Percentiles rank a stretch among this genome's conserved stretches.
Evolutionary conservation across 2,797 vertebrate genomes (phyloP).

Genomic region (Clarias pachynema): DNA sequence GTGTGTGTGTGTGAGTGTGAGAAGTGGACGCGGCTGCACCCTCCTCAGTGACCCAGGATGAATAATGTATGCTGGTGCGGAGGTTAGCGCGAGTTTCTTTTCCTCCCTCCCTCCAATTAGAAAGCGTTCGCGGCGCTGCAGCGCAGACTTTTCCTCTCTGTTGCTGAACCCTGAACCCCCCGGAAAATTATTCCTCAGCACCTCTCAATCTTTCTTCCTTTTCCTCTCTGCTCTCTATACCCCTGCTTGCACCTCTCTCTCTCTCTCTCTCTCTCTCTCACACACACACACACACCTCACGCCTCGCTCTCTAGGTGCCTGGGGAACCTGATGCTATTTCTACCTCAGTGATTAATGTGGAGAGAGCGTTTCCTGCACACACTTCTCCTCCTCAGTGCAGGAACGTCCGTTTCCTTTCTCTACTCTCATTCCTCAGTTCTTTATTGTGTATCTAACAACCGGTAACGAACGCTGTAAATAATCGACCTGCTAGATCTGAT

Average conservation of each 20-base stretch:
- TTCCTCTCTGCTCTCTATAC: conserved; percentile 14
- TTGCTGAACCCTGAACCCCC: background rate
- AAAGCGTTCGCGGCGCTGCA: conserved; percentile 45
- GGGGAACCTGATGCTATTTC: conserved; percentile 52
- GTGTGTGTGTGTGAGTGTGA: conserved; percentile 13
- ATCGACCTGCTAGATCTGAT: background rate
- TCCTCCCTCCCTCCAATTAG: conserved; percentile 55
- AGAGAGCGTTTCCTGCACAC: conserved; percentile 48
- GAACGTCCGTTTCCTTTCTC: conserved; percentile 1
- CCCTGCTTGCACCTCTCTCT: background rate
- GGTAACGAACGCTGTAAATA: conserved; percentile 73
- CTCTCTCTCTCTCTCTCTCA: background rate
- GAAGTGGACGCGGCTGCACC: background rate
- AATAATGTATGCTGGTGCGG: conserved; percentile 51
- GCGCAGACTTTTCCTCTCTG: conserved; percentile 25
- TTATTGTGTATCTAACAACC: background rate
- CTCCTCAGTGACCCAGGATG: conserved; percentile 46
- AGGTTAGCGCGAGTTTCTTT: conserved; percentile 54
- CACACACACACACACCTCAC: conserved; percentile 18
- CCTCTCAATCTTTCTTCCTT: conserved; percentile 24
- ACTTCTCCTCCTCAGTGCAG: conserved; percentile 12
- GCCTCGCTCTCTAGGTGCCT: conserved; percentile 9
- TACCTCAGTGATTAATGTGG: conserved; percentile 55
- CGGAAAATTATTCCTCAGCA: conserved; percentile 30
- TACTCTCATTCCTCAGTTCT: background rate